phyloP scores from a whole-genome alignment of 2,888 invertebrate genomes.

The Leucophenga maculata region DNA sequence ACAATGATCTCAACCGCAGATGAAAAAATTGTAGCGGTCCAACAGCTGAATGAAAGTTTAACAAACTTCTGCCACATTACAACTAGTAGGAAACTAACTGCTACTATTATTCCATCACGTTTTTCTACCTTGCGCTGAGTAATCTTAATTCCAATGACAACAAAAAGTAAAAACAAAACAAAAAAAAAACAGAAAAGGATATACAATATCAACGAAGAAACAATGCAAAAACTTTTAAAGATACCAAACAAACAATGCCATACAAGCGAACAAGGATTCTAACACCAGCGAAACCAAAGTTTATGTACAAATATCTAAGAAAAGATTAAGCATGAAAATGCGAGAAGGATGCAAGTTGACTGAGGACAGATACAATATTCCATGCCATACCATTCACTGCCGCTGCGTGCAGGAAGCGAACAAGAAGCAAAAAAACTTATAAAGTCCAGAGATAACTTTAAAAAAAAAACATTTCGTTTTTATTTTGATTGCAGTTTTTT shows the following conservation, averaged over 20 bases:
- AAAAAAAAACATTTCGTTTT: conserved; percentile 54
- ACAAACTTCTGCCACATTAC: neutral
- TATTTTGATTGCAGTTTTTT: conserved; percentile 6
- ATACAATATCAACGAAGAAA: conserved; percentile 38
- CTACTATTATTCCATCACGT: neutral
- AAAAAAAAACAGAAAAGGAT: neutral
- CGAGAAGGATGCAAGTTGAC: neutral
- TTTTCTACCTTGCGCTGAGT: neutral
- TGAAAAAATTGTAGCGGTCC: neutral
- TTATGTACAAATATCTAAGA: conserved; percentile 65
- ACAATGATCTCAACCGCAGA: conserved; percentile 10
- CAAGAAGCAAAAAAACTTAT: neutral
- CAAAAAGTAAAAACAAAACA: neutral
- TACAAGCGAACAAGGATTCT: conserved; percentile 38
- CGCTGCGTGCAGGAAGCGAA: neutral
- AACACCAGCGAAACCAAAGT: conserved; percentile 26
- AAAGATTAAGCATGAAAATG: conserved; percentile 55
- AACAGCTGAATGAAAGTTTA: neutral
- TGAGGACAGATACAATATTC: neutral
- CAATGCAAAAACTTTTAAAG: conserved; percentile 57
- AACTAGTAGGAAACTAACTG: too few species aligned
- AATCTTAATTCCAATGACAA: conserved; percentile 17
- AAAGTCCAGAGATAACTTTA: conserved; percentile 59
- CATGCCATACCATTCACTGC: neutral
- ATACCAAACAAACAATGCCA: conserved; percentile 28